Base-by-base conservation (phyloP, 2,113 vertebrate species). In the Solea solea region DNA sequence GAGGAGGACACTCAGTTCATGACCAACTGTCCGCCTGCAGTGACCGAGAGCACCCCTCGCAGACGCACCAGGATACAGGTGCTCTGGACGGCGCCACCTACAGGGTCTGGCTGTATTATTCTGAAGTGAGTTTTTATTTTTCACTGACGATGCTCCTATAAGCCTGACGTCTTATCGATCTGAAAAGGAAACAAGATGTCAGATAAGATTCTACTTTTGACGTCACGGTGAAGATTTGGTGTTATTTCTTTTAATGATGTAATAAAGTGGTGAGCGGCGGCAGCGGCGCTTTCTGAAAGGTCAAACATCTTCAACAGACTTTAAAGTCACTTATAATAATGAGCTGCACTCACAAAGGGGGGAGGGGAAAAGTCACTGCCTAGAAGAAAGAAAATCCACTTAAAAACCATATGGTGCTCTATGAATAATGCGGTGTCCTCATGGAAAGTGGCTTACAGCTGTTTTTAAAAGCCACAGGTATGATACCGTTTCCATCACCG, bases 1-100 rank as follows among this genome's bases (percentile, higher is more conserved):
- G 95, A 97, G 78, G 96, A 95, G 5, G 97, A 98, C 85, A 97
- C 97, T 0, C 97, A 97, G 83, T 98, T 97, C 89, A 98, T 99
- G 97, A 96, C 94, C 76, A 97, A 95, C 86, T 99, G 97, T 25
- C 95, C 96, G 0, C 96, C 95, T 0, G 97, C 97, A 0, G 96
- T 99, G 74, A 99, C 97, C 0, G 97, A 99, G 88, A 97, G 95
- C 86, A 96, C 96, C 0, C 97, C 96, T 0, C 92, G 97, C 8
- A 93, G 97, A 67, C 94, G 96, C 58, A 98, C 96, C 0, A 90
- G 96, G 28, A 98, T 98, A 79, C 97, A 98, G 55, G 96, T 98
- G 28, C 95, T 96, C 59, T 99, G 97, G 97, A 95, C 94, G 0
- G 97, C 97, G 0, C 97, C 97, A 1, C 90, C 95, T 14, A 2